Percentiles rank a stretch among this genome's conserved stretches.
These are phyloP conservation scores for Junco hyemalis DNA, from an alignment of 2,113 vertebrate species.

Conservation along the genomic window DNA sequence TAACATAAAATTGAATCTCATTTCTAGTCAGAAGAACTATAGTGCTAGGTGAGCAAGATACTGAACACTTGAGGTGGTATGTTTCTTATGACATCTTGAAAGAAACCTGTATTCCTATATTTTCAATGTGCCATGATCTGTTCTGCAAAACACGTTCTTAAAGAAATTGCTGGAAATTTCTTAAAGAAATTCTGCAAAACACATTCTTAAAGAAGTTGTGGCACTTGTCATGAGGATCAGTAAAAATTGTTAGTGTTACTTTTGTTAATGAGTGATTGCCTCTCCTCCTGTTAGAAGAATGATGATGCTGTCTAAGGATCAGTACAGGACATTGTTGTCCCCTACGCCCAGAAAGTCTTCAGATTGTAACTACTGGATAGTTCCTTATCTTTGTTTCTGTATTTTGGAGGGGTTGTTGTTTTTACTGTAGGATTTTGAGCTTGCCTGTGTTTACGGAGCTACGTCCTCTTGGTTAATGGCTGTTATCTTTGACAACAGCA, in stretches of 20 bases:
- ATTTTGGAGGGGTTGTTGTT: background rate
- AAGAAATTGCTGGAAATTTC: background rate
- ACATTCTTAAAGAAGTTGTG: background rate
- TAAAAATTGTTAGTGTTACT: background rate
- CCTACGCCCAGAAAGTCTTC: accelerated
- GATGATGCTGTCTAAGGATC: background rate
- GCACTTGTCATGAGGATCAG: background rate
- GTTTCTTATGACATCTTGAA: background rate
- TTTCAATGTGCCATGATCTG: background rate
- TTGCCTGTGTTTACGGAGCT: background rate
- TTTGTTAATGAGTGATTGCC: background rate
- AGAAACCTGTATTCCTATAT: background rate
- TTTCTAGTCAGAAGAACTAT: background rate
- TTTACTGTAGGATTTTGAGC: background rate
- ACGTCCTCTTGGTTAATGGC: background rate
- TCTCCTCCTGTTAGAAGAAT: background rate
- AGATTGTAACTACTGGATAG: background rate
- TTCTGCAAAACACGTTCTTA: background rate
- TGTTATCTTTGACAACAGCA: background rate
- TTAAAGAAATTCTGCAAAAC: background rate
- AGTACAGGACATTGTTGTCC: background rate
- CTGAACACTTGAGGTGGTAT: background rate
- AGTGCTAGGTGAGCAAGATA: background rate
- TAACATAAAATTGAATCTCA: background rate
- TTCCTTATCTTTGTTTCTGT: background rate